phyloP scores from a whole-genome alignment of 2,888 invertebrate genomes.

The Cheilosia urbana region DNA sequence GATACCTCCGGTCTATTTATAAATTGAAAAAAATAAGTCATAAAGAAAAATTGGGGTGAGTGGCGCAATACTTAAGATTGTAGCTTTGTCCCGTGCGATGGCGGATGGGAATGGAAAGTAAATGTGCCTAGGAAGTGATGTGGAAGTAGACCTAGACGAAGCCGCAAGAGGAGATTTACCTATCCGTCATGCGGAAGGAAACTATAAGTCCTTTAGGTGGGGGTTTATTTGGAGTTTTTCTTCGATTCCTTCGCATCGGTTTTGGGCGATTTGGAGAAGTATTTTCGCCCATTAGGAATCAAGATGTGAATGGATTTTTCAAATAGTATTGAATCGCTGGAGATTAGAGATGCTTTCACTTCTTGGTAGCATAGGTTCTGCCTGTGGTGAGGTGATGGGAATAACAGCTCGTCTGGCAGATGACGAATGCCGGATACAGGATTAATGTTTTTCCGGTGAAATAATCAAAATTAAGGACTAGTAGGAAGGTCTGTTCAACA shows the following conservation, averaged over 20 bases:
- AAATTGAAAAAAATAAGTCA: conserved; percentile 42
- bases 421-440: too few species aligned
- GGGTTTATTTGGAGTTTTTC: conserved; percentile 36
- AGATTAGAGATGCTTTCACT: conserved; percentile 1
- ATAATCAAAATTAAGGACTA: too few species aligned
- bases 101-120: conserved; percentile 17
- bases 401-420: too few species aligned
- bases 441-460: too few species aligned
- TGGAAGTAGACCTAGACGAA: conserved; percentile 45
- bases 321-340: background rate
- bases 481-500: too few species aligned
- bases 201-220: conserved; percentile 57
- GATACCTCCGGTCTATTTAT: conserved; percentile 63
- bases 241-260: conserved; percentile 36
- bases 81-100: conserved; percentile 8
- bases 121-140: conserved; percentile 63
- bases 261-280: conserved; percentile 23
- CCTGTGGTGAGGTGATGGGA: too few species aligned
- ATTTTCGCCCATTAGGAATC: conserved; percentile 30
- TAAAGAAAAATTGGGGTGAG: conserved; percentile 37
- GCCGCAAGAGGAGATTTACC: conserved; percentile 55
- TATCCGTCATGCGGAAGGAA: conserved; percentile 61
- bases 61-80: conserved; percentile 51
- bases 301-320: conserved; percentile 7
- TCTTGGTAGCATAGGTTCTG: background rate